A percentile compares a stretch with the other conserved stretches of the same genome.
phyloP scores from a whole-genome alignment of 2,888 invertebrate species.

The Cantharis rustica region DNA sequence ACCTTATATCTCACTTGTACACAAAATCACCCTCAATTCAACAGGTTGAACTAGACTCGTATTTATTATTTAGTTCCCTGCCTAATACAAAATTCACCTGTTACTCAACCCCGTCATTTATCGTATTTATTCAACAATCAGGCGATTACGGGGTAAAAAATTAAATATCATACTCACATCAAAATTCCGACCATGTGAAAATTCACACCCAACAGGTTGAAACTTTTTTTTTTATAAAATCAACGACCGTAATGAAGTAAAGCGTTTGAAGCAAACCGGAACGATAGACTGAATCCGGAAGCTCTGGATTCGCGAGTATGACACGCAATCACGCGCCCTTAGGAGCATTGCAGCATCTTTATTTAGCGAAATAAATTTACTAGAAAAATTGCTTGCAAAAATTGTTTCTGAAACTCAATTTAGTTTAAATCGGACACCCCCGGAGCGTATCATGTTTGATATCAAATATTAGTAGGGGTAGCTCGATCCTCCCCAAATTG shows the following conservation, averaged over 20 bases:
- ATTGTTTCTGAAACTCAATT: not conserved
- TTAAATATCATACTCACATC: not conserved
- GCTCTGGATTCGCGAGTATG: constrained; percentile 33
- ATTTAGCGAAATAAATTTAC: not conserved
- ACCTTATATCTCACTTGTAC: constrained; percentile 28
- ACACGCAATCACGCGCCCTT: constrained; percentile 34
- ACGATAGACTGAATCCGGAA: constrained; percentile 33
- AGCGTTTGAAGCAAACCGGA: constrained; percentile 23
- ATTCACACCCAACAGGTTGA: not conserved
- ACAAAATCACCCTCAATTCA: constrained; percentile 43
- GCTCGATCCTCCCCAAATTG: constrained; percentile 31
- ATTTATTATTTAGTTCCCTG: constrained; percentile 47
- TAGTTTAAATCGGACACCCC: constrained; percentile 33
- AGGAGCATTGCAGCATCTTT: constrained; percentile 21
- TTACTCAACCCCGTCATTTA: constrained; percentile 27
- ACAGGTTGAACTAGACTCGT: constrained; percentile 48
- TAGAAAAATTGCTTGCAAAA: not conserved
- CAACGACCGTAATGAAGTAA: constrained; percentile 10
- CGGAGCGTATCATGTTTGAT: constrained; percentile 43
- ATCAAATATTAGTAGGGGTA: constrained; percentile 45
- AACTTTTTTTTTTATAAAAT: not conserved
- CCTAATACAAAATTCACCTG: constrained; percentile 37
- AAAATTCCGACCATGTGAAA: not conserved
- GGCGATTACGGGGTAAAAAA: not conserved
- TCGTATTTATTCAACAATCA: constrained; percentile 16